phyloP scores from a whole-genome alignment of 2,888 invertebrate genomes.

The Chrysolina americana region DNA sequence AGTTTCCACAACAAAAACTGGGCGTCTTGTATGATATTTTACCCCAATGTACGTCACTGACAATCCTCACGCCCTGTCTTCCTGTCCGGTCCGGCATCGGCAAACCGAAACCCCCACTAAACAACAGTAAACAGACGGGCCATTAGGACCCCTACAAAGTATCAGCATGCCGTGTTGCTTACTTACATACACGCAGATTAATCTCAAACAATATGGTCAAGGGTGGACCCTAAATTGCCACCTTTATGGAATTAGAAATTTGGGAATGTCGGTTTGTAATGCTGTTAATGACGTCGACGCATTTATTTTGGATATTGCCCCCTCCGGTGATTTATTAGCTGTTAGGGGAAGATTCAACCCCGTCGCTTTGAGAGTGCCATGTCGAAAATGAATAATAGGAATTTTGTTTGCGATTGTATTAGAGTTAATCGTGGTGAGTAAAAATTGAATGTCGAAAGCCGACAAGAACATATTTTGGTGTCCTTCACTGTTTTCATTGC shows the following conservation, averaged over 20 bases:
- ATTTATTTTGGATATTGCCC: constrained; percentile 37
- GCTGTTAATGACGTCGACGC: constrained; percentile 51
- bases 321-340: constrained; percentile 46
- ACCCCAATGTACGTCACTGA: not conserved
- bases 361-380: constrained; percentile 31
- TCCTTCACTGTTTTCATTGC: no score
- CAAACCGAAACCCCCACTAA: constrained; percentile 2
- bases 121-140: constrained; percentile 37
- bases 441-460: not conserved
- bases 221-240: constrained; percentile 57
- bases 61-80: constrained; percentile 10
- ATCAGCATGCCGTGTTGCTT: constrained; percentile 42
- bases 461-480: no score
- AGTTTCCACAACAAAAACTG: not conserved
- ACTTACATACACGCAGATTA: constrained; percentile 56
- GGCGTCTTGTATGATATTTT: not conserved
- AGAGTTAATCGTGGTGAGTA: not conserved
- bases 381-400: constrained; percentile 41
- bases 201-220: constrained; percentile 57
- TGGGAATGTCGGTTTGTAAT: constrained; percentile 53
- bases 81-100: not conserved
- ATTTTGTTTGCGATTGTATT: constrained; percentile 17
- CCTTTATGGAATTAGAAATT: constrained; percentile 59
- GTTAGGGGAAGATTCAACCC: constrained; percentile 35
- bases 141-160: constrained; percentile 50